Evolutionary conservation across 2,113 vertebrate genomes (phyloP).

Genomic region (Cathartes aura): DNA sequence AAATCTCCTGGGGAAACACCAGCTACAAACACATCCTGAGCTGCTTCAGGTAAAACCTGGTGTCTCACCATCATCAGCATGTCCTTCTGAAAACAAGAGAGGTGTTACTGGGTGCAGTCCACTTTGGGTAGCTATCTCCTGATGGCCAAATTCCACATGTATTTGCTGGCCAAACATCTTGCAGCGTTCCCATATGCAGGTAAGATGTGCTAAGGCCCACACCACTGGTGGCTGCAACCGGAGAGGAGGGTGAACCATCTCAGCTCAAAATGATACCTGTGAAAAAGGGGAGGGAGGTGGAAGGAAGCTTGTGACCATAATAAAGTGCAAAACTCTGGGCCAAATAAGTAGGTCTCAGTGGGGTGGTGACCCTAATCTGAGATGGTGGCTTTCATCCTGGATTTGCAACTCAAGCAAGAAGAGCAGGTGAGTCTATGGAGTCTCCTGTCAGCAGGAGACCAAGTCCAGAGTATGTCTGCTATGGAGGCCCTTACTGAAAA

Average conservation of each 20-base stretch:
- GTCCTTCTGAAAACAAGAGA: not conserved
- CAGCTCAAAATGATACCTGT: not conserved
- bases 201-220: not conserved
- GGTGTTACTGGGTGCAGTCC: not conserved
- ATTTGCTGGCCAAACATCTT: not conserved
- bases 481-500: not conserved
- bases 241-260: not conserved
- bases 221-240: rapidly evolving
- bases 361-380: not conserved
- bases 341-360: too few species aligned
- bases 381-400: not conserved
- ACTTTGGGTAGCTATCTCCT: not conserved
- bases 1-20: not conserved
- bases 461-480: not conserved
- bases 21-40: not conserved
- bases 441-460: not conserved
- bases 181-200: not conserved
- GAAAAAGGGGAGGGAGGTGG: not conserved
- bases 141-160: not conserved
- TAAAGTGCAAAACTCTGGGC: not conserved
- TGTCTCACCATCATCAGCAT: rapidly evolving
- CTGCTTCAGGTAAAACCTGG: not conserved
- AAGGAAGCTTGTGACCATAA: not conserved
- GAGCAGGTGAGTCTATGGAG: not conserved
- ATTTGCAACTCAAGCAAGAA: not conserved